phyloP scores from a whole-genome alignment of 2,888 invertebrate species.

The Lasioglossum calceatum region DNA sequence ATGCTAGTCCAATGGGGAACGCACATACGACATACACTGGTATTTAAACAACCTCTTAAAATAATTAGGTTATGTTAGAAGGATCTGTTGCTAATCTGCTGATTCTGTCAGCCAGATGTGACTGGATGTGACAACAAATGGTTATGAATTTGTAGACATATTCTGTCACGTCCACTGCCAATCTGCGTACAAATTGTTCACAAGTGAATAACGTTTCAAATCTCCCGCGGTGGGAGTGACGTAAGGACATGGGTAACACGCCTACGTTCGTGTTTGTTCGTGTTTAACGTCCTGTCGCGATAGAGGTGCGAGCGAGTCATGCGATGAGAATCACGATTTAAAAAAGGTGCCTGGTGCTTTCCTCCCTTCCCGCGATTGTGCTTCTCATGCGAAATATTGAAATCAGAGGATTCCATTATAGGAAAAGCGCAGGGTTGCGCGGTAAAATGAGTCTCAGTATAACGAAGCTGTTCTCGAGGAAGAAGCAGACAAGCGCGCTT shows the following conservation, averaged over 20 bases:
- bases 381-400: neutral
- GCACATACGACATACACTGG: neutral
- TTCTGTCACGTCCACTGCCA: no score
- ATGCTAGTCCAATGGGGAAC: neutral
- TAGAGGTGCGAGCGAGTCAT: constrained; percentile 42
- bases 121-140: neutral
- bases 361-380: neutral
- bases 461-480: constrained; percentile 82
- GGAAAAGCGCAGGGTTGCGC: constrained; percentile 39
- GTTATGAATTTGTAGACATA: no score
- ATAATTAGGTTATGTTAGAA: neutral
- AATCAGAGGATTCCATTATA: constrained; percentile 19
- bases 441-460: constrained; percentile 82
- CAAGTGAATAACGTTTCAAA: constrained; percentile 31
- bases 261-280: constrained; percentile 34
- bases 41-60: no score
- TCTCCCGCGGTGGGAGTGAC: constrained; percentile 36
- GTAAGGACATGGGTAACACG: constrained; percentile 18
- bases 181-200: neutral
- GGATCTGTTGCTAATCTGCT: no score
- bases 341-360: constrained; percentile 22
- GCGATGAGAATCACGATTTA: constrained; percentile 41
- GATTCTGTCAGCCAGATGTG: neutral
- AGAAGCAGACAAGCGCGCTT: constrained; percentile 68
- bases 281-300: constrained; percentile 30